phyloP scores from a whole-genome alignment of 2,888 invertebrate genomes.

The Calliphora vomitoria region DNA sequence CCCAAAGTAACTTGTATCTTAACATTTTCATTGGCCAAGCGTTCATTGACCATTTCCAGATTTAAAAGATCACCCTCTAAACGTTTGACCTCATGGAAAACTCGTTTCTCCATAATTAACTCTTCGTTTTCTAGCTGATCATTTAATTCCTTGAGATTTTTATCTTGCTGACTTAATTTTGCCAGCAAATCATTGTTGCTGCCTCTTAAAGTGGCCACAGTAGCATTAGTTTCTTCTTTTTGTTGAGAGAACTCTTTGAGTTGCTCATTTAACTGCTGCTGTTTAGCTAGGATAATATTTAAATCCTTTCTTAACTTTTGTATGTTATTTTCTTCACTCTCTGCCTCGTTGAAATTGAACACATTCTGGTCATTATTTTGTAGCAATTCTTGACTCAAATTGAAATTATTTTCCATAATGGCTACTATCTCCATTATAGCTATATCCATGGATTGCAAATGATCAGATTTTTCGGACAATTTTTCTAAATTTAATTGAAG shows the following conservation, averaged over 20 bases:
- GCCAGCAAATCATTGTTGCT: constrained; percentile 61
- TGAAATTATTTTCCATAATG: constrained; percentile 71
- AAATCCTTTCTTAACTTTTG: constrained; percentile 62
- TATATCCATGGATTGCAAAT: constrained; percentile 64
- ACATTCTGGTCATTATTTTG: constrained; percentile 40
- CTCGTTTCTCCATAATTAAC: constrained; percentile 63
- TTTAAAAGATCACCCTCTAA: constrained; percentile 74
- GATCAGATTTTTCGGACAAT: constrained; percentile 58
- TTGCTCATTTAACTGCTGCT: constrained; percentile 61
- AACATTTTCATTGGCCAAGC: constrained; percentile 71
- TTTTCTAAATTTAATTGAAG: constrained; percentile 38
- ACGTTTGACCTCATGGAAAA: constrained; percentile 73
- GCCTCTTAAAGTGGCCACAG: constrained; percentile 44
- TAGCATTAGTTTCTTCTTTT: constrained; percentile 52
- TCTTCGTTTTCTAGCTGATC: constrained; percentile 72
- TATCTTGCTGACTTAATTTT: constrained; percentile 62
- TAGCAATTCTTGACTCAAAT: constrained; percentile 41
- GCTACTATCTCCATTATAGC: constrained; percentile 66
- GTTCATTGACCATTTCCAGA: constrained; percentile 76
- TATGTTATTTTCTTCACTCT: constrained; percentile 28
- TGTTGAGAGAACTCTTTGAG: constrained; percentile 48
- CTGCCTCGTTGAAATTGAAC: constrained; percentile 54
- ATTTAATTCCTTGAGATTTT: constrained; percentile 66
- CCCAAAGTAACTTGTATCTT: constrained; percentile 65
- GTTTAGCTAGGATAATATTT: constrained; percentile 56